phyloP scores from a whole-genome alignment of 1,140 invertebrate genomes.

The Leptonema lineaticorne region DNA sequence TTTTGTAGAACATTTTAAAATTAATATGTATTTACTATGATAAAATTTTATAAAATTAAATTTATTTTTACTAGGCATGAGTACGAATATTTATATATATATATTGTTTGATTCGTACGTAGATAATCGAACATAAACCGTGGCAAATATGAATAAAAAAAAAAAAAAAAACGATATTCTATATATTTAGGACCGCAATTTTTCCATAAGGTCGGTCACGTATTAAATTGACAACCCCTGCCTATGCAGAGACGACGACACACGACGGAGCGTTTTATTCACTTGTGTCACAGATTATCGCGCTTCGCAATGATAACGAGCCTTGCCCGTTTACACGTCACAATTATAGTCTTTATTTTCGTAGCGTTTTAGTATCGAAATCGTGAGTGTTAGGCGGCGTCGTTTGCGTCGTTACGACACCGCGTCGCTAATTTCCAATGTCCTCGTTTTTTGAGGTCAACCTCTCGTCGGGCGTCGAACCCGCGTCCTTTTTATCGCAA shows the following conservation, averaged over 20 bases:
- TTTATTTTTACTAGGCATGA: too few relatives aligned
- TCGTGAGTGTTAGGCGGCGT: background rate
- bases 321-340: background rate
- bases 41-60: too few relatives aligned
- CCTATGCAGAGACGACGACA: background rate
- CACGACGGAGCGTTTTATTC: slow-evolving; percentile 27
- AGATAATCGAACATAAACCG: too few relatives aligned
- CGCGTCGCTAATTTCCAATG: slow-evolving; percentile 32
- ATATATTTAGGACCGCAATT: background rate
- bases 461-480: slow-evolving; percentile 36
- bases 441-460: slow-evolving; percentile 42
- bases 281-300: slow-evolving; percentile 34
- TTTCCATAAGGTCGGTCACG: too few relatives aligned
- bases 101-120: too few relatives aligned
- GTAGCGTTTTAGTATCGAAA: background rate
- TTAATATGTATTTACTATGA: too few relatives aligned
- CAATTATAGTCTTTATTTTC: background rate
- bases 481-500: slow-evolving; percentile 37
- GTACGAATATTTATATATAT: too few relatives aligned
- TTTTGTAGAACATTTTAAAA: too few relatives aligned
- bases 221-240: slow-evolving; percentile 1
- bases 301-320: slow-evolving; percentile 6
- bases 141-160: background rate
- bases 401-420: background rate
- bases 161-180: background rate